phyloP scores from a whole-genome alignment of 2,797 vertebrate species.

The Coluber constrictor region DNA sequence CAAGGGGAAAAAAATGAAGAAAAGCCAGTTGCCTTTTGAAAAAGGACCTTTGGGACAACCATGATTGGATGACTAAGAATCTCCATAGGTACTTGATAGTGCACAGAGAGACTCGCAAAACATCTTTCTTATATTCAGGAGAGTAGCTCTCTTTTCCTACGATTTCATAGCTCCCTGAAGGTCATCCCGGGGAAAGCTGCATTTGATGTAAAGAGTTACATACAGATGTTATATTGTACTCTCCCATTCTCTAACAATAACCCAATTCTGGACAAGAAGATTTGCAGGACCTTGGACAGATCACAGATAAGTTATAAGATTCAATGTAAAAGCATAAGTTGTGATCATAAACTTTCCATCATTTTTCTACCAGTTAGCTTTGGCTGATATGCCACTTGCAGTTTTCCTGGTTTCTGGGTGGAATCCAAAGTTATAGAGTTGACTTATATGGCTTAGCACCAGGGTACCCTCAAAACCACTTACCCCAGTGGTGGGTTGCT shows the following conservation, averaged over 20 bases:
- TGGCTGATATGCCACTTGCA: neutral
- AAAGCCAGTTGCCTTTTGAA: neutral
- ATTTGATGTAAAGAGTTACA: neutral
- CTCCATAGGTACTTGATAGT: neutral
- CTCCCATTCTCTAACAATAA: neutral
- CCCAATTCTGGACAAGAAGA: neutral
- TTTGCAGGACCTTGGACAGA: constrained; percentile 1
- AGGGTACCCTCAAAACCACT: neutral
- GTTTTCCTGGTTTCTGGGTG: neutral
- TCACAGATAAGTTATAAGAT: neutral
- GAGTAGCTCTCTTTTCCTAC: neutral
- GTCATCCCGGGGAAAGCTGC: neutral
- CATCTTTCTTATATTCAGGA: neutral
- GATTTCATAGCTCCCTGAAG: neutral
- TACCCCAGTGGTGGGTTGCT: neutral
- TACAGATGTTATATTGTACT: neutral
- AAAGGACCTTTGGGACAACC: neutral
- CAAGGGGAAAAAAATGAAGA: neutral
- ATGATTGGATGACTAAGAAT: neutral
- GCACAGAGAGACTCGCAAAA: neutral
- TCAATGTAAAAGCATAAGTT: neutral
- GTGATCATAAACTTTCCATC: neutral
- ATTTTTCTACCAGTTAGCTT: neutral
- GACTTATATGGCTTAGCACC: neutral
- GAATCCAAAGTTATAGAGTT: neutral